Percentiles rank a stretch among this genome's conserved stretches.
Conservation (phyloP, 2,113 vertebrate species). For the Carassius auratus region DNA sequence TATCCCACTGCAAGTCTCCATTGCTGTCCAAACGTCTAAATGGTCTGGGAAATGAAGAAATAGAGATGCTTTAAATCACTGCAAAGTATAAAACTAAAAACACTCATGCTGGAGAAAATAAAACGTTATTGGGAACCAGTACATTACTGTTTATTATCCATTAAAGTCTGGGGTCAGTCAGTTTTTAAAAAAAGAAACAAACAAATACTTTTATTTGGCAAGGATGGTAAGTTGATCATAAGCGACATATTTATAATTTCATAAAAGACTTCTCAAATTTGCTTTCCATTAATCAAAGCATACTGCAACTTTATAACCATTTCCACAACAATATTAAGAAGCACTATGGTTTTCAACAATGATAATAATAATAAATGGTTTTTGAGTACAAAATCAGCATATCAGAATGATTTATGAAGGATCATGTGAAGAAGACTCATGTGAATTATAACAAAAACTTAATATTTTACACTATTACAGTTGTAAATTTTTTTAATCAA, state of each 20-base stretch:
- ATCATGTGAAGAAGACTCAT: too few relatives aligned
- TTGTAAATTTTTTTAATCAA: neutral
- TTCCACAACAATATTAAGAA: too few relatives aligned
- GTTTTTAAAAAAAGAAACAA: neutral
- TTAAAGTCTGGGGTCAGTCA: neutral
- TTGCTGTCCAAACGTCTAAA: conserved; percentile 81
- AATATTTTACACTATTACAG: neutral
- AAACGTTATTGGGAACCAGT: neutral
- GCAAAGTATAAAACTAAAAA: neutral
- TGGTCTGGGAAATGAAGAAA: conserved; percentile 68
- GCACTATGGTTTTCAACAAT: too few relatives aligned
- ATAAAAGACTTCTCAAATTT: neutral
- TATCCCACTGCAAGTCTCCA: conserved; percentile 82
- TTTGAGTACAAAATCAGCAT: too few relatives aligned
- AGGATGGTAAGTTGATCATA: neutral
- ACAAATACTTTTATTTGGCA: neutral
- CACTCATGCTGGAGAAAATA: neutral
- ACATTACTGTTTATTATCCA: neutral
- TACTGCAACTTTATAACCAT: neutral
- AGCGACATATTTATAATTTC: neutral
- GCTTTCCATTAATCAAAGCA: neutral
- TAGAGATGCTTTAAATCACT: neutral
- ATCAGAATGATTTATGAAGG: too few relatives aligned
- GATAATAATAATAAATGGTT: too few relatives aligned
- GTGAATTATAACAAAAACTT: too few relatives aligned